Conservation (phyloP, 2,113 vertebrate genomes). For the Tamias sibiricus region DNA sequence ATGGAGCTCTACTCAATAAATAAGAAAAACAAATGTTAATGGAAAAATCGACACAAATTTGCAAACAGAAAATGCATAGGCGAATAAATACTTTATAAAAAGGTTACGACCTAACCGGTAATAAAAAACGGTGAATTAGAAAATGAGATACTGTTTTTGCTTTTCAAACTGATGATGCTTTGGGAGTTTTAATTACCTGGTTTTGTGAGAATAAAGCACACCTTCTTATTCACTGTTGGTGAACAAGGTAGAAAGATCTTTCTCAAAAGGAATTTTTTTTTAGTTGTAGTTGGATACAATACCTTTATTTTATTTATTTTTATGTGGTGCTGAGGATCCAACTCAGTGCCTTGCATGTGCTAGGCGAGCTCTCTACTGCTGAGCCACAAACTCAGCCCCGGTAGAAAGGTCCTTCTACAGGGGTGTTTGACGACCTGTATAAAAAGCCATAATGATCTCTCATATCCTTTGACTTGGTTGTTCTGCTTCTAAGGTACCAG, state of each 20-base stretch:
- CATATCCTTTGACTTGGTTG: slow-evolving; percentile 1
- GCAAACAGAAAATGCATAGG: slow-evolving; percentile 7
- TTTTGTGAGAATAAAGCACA: slow-evolving; percentile 51
- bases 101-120: background rate
- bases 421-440: background rate
- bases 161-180: slow-evolving; percentile 49
- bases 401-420: background rate
- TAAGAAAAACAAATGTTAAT: slow-evolving; percentile 25
- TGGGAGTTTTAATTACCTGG: slow-evolving; percentile 46
- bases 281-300: too few relatives aligned
- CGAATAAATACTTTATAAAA: slow-evolving; percentile 48
- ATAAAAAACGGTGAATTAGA: slow-evolving; percentile 51
- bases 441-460: slow-evolving; percentile 1
- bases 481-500: background rate
- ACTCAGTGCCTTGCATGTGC: too few relatives aligned
- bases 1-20: background rate
- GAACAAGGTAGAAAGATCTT: slow-evolving; percentile 18
- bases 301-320: too few relatives aligned
- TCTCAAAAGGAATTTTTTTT: background rate
- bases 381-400: background rate
- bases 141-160: slow-evolving; percentile 18
- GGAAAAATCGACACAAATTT: slow-evolving; percentile 48
- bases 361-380: too few relatives aligned
- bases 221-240: background rate
- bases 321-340: too few relatives aligned